Conservation (phyloP, 2,888 invertebrate genomes). For the Drosophila aldrichi region DNA sequence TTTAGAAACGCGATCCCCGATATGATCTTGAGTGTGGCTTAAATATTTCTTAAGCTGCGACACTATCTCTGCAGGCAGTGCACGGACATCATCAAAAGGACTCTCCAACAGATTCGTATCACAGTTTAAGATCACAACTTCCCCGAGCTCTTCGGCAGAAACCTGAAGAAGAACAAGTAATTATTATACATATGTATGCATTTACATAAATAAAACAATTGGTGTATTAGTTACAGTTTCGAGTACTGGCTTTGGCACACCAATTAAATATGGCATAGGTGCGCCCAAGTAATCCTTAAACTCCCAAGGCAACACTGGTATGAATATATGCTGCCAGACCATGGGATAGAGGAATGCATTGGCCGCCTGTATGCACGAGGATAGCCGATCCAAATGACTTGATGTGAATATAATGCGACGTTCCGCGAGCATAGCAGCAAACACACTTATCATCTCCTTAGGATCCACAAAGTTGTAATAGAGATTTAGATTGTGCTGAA, state of each 20-base stretch:
- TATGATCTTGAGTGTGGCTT: constrained; percentile 87
- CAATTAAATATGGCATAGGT: constrained; percentile 99
- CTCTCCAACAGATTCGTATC: constrained; percentile 94
- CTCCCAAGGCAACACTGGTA: constrained; percentile 96
- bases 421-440: constrained; percentile 98
- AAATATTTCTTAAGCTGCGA: constrained; percentile 85
- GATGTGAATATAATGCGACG: constrained; percentile 97
- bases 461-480: constrained; percentile 99
- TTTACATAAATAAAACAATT: neutral
- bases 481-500: constrained; percentile 97
- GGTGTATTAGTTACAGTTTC: constrained; percentile 76
- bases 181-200: neutral
- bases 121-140: constrained; percentile 97
- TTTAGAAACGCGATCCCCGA: constrained; percentile 96
- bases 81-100: constrained; percentile 95
- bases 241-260: constrained; percentile 94
- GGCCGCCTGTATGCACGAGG: constrained; percentile 97
- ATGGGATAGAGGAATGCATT: constrained; percentile 98
- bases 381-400: constrained; percentile 93
- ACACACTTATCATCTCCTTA: constrained; percentile 97
- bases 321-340: constrained; percentile 99
- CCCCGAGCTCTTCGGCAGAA: constrained; percentile 93
- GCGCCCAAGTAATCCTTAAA: constrained; percentile 96
- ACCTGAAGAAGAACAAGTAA: constrained; percentile 82
- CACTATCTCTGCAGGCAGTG: constrained; percentile 96